Conservation (phyloP, 2,113 vertebrate genomes). For the Maccullochella peelii region DNA sequence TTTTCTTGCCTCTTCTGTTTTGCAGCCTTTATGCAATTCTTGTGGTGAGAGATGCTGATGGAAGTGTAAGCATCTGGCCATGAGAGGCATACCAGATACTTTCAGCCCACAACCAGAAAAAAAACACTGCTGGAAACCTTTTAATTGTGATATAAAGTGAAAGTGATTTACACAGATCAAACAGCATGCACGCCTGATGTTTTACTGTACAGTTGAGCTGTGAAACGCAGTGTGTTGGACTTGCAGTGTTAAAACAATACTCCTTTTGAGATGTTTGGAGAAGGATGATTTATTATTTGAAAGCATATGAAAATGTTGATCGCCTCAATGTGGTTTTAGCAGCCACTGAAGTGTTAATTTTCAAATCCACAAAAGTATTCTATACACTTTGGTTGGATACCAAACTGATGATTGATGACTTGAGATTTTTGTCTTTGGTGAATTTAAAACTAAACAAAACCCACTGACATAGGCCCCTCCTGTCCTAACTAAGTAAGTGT, state of each 20-base stretch:
- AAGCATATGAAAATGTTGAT: neutral
- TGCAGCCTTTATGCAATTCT: neutral
- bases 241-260: neutral
- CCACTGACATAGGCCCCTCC: neutral
- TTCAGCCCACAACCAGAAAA: neutral
- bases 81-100: neutral
- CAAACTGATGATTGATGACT: no score
- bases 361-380: neutral
- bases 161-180: neutral
- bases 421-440: neutral
- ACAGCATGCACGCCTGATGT: no score
- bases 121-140: neutral
- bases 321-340: neutral
- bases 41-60: neutral
- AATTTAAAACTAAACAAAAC: neutral
- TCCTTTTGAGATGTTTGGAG: neutral
- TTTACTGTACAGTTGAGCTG: neutral
- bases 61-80: neutral
- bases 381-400: neutral
- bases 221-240: neutral
- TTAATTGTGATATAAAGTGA: no score
- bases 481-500: neutral
- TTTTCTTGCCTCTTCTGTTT: slow-evolving; percentile 28
- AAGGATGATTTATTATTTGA: neutral
- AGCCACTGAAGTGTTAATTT: neutral